Evolutionary conservation across 2,797 vertebrate genomes (phyloP), one percentile per base, ranked within the genome.

Genomic region (Arnoldichthys spilopterus): DNA sequence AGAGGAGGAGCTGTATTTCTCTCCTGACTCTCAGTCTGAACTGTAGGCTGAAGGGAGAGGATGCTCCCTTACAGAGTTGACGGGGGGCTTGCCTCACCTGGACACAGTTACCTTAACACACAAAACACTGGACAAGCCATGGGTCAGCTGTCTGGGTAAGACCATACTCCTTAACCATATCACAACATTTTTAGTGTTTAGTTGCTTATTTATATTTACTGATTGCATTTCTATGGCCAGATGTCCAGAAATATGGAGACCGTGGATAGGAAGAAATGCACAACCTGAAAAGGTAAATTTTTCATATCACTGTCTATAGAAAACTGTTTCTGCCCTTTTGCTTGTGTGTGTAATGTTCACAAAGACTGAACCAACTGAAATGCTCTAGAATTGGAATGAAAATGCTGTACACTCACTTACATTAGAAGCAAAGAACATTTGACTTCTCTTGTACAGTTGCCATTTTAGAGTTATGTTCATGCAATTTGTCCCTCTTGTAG

Each of bases 161-260:
- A 49, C 15, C 32, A 54, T 32, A 24, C 12, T 34, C 13, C n/a
- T 20, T 30, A 12, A n/a, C 34, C 22, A 18, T 16, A 28, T 30
- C n/a, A 34, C 47, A 18, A 40, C 18, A n/a, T 51, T 34, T 3
- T 81, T 53, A 22, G 16, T 58, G 32, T 75, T 67, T 16, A 32
- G 13, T 6, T 30, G 15, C 20, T 43, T 45, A 3, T 22, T 7
- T 49, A 6, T 53, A 4, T 20, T 15, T 30, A 1, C 0, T n/a
- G 4, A 6, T 66, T 73, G 6, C n/a, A 49, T 69, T n/a, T 61
- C 11, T 69, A 3, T 34, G 90, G 87, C 61, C 85, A 90, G 90
- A 64, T 88, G 70, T 77, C 61, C 88, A 0, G 78, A 79, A 4
- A 83, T 91, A 0, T 95, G 94, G 93, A 92, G 94, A 84, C 94